phyloP scores from a whole-genome alignment of 2,797 vertebrate genomes.

The Carcharodon carcharias region DNA sequence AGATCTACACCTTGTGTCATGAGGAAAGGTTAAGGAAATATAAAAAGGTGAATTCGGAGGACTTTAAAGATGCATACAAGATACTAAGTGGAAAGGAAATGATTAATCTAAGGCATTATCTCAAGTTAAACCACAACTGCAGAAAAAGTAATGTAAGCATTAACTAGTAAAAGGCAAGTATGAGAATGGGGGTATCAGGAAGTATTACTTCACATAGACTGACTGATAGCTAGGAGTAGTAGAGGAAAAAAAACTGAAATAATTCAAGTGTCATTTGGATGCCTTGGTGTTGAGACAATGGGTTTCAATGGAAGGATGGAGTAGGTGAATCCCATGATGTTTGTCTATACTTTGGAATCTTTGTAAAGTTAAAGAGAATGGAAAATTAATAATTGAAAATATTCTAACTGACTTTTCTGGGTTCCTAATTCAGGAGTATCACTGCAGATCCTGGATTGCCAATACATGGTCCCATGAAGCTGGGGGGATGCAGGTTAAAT shows the following conservation, averaged over 20 bases:
- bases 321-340: no score
- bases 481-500: neutral
- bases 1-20: neutral
- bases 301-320: neutral
- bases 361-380: neutral
- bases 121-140: neutral
- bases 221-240: neutral
- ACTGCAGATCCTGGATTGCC: neutral
- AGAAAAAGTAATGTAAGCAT: neutral
- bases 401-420: neutral
- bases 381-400: neutral
- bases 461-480: neutral
- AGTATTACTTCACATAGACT: neutral
- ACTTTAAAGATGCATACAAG: neutral
- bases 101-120: neutral
- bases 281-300: neutral
- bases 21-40: neutral
- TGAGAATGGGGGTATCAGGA: neutral
- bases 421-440: neutral
- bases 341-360: neutral
- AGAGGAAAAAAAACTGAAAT: neutral
- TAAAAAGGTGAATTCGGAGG: neutral
- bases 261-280: neutral
- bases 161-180: neutral
- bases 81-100: neutral